A percentile compares a stretch with the other conserved stretches of the same genome.
Evolutionary conservation across 37 sponge, comb jelly and placozoan genomes (phyloP).

Genomic region (Hormiphora californensis): DNA sequence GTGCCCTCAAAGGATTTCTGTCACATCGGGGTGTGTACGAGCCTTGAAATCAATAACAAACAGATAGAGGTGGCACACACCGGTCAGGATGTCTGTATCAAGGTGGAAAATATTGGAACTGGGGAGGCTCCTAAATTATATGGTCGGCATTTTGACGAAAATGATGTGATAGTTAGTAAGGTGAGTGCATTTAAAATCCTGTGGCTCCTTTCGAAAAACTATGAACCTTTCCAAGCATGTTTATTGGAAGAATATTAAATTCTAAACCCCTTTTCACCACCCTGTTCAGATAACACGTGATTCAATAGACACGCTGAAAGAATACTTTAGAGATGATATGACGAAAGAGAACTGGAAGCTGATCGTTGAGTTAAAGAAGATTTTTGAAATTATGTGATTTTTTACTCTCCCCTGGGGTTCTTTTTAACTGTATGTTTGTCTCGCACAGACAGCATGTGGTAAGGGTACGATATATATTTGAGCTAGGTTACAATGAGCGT

Average conservation of each 20-base stretch:
- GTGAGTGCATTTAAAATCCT: constrained; percentile 50
- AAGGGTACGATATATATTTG: no score
- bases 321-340: constrained; percentile 92
- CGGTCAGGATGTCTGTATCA: constrained; percentile 88
- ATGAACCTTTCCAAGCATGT: background rate
- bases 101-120: constrained; percentile 71
- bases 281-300: constrained; percentile 77
- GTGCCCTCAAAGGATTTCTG: constrained; percentile 35
- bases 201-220: background rate
- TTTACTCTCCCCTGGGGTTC: background rate
- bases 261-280: background rate
- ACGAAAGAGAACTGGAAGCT: constrained; percentile 88
- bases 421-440: no score
- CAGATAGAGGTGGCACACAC: constrained; percentile 68
- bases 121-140: constrained; percentile 91
- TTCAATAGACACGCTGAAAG: constrained; percentile 92
- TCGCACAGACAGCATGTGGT: no score
- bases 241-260: background rate
- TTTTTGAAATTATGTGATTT: constrained; percentile 68
- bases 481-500: no score
- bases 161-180: constrained; percentile 91
- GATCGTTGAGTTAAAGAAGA: constrained; percentile 86
- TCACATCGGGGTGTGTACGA: background rate
- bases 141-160: constrained; percentile 89
- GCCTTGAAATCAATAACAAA: constrained; percentile 43